Evolutionary conservation across 2,797 vertebrate genomes (phyloP).

Genomic region (Myiotriccus ornatus): DNA sequence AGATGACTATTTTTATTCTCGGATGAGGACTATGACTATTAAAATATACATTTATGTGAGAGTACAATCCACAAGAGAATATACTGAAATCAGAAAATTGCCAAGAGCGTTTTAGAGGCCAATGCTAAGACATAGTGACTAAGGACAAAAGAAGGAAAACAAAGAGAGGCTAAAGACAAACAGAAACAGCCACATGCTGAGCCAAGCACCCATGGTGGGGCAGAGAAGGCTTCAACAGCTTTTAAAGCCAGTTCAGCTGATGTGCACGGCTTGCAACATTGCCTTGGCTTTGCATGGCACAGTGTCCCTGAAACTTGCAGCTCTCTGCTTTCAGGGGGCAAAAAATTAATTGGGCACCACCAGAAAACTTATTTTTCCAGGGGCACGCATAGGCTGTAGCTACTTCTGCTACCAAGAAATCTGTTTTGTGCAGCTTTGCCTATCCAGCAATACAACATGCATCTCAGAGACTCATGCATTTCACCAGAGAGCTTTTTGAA

Average conservation of each 20-base stretch:
- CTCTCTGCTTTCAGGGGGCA: not conserved
- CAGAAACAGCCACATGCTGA: not conserved
- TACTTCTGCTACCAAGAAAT: not conserved
- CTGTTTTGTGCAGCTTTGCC: not conserved
- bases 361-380: not conserved
- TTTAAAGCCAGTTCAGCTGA: not conserved
- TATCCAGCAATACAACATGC: not conserved
- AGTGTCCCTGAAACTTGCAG: not conserved
- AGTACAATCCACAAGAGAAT: not conserved
- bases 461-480: slow-evolving; percentile 45
- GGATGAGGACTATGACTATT: not conserved
- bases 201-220: not conserved
- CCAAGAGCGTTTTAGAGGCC: not conserved
- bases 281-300: not conserved
- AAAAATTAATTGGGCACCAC: not conserved
- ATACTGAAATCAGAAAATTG: not conserved
- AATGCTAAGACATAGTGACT: not conserved
- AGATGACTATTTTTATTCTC: not conserved
- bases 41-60: not conserved
- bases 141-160: not conserved
- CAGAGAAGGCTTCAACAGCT: not conserved
- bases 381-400: not conserved
- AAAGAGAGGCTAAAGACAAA: not conserved
- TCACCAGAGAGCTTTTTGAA: slow-evolving; percentile 65
- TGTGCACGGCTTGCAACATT: not conserved